Evolutionary conservation across 1,140 invertebrate species (phyloP), one percentile per base, ranked within the genome.

Genomic region (Radopholus similis): DNA sequence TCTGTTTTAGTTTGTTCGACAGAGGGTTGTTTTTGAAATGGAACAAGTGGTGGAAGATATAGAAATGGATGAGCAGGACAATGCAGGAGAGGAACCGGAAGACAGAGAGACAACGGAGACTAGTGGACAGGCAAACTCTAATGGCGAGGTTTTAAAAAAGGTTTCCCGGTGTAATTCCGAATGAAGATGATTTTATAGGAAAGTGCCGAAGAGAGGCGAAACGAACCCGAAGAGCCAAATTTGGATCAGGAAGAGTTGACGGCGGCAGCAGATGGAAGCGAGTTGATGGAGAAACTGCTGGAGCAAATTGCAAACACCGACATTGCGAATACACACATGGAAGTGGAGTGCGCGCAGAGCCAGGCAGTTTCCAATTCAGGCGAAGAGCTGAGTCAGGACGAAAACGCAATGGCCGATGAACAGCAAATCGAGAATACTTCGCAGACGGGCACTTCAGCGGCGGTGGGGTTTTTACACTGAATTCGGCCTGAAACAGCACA

Each of bases 1-100:
- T 47, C 28, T 60, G 38, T 23, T 28, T 28, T 3, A 62, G 59
- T 62, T 62, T 62, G 59, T 40, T 51, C 37, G 47, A 47, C 59
- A 62, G 47, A 35, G 49, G 21, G 32, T 62, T 4, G 8, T 49
- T 23, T 62, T 62, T 13, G 42, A 62, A 26, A 15, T 62, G 18
- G 38, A 62, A 18, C 18, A 8, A 5, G 47, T 28, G 13, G 47
- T 9, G 37, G 42, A 47, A 6, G 32, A 8, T 23, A 4, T 21
- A 13, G 23, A 4, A 49, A 47, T 4, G 23, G 47, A 13, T 3
- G 2, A 26, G 13, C 9, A 28, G 15, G 47, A 1, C 4, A 23
- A 15, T 11, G 30, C 5, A 28, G 47, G 3, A 51, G 9, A n/a
- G 44, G 6, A 49, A 49, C n/a, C 6, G 44, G 8, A 21, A 15